A percentile compares a stretch with the other conserved stretches of the same genome.
These are phyloP conservation scores for Belgica antarctica DNA, from an alignment of 2,888 invertebrate genomes.

Conservation along the genomic window DNA sequence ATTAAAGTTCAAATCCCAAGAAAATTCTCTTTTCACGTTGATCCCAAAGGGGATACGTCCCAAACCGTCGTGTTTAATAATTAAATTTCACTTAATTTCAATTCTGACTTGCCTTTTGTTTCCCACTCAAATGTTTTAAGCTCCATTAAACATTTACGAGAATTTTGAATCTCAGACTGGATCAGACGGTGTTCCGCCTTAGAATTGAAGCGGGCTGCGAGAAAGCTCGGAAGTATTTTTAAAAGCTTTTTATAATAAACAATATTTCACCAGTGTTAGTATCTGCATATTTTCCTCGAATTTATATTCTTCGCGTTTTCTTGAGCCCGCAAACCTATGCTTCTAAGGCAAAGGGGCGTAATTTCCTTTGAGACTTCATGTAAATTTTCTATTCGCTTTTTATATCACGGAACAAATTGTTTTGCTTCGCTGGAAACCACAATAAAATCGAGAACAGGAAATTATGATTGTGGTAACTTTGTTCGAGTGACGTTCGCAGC, in stretches of 20 bases:
- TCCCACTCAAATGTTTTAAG: not conserved
- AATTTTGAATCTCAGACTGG: constrained; percentile 3
- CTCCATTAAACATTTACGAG: constrained; percentile 3
- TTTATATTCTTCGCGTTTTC: constrained; percentile 37
- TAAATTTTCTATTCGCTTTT: constrained; percentile 16
- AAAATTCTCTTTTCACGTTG: no score
- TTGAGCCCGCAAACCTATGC: constrained; percentile 28
- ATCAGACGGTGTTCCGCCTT: not conserved
- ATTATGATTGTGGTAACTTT: constrained; percentile 5
- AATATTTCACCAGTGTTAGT: constrained; percentile 16
- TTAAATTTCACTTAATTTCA: not conserved
- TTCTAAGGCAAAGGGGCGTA: not conserved
- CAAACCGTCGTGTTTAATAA: no score
- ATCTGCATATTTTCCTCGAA: constrained; percentile 35
- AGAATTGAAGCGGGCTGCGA: not conserved
- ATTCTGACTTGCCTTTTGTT: not conserved
- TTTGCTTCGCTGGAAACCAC: not conserved
- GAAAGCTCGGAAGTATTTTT: not conserved
- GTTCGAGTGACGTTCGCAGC: not conserved
- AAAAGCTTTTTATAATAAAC: constrained; percentile 35
- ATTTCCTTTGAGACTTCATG: constrained; percentile 40
- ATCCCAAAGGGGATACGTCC: no score
- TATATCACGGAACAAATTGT: not conserved
- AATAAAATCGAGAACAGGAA: not conserved
- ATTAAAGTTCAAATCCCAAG: no score